Evolutionary conservation across 2,797 vertebrate species (phyloP), one percentile per base, ranked within the genome.

Genomic region (Brachymystax lenok): DNA sequence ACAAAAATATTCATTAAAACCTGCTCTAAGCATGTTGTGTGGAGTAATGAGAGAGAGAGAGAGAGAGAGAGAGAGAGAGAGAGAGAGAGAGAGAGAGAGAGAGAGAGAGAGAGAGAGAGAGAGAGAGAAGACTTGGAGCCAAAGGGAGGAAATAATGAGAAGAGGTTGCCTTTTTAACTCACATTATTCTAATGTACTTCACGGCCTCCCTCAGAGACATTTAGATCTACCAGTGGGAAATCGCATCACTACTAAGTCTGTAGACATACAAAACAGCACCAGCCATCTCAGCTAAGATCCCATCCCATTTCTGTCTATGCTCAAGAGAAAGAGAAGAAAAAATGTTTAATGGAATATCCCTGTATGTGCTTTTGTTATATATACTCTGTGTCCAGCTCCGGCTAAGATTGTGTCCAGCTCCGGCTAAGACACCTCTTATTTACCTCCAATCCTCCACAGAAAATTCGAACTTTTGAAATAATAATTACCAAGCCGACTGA

Each of bases 1-100:
- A 86, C 83, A 94, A 91, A 94, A 94, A 94, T 92, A 94, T 93
- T 94, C 92, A 95, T 95, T 94, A 94, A 93, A 95, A 90, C 80
- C 91, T 89, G 88, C 90, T 91, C 85, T 67, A 85, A 87, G 89
- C 89, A 86, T 77, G 75, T 90, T 79, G 85, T 82, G 83, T 79
- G 33, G 40, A 46, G 40, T 46, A 46, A 10, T 40, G 24, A 56
- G 66, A 12, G 16, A 52, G 74, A 24, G 19, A 24, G 70, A 56
- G 24, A 3, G 14, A 66, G 33, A 76, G 40, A 27, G 7, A 27
- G 52, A 4, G 35, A 19, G 21, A 68, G 64, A 10, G 16, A 52
- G 74, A 24, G 17, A 21, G 70, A 56, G 24, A 3, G 14, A 66
- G 30, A 10, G 21, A 51, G 27, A 28, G 52, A 10, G 35, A 19